These are phyloP conservation scores for Andricus curvator DNA, from an alignment of 2,888 invertebrate genomes.

Conservation along the genomic window DNA sequence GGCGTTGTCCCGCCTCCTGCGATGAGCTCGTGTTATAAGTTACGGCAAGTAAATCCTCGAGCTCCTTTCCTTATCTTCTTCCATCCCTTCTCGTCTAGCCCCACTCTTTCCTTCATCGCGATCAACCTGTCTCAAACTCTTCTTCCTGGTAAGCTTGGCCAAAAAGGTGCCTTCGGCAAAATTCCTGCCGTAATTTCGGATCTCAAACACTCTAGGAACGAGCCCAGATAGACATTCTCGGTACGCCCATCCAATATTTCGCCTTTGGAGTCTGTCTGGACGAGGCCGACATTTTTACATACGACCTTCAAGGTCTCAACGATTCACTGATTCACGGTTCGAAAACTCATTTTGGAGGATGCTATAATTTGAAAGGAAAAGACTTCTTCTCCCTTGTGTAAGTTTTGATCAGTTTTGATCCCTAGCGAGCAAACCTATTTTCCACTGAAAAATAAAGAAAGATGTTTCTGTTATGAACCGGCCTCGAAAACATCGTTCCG, in stretches of 20 bases:
- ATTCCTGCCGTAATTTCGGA: conserved; percentile 30
- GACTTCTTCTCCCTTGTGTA: too few relatives aligned
- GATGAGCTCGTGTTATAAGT: conserved; percentile 18
- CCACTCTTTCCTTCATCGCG: neutral
- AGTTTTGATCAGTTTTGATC: neutral
- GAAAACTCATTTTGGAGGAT: neutral
- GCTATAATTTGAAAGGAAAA: neutral
- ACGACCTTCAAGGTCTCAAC: conserved; percentile 12
- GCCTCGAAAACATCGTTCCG: neutral
- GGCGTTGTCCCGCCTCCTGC: neutral
- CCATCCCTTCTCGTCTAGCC: neutral
- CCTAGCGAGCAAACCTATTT: neutral
- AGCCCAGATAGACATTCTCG: conserved; percentile 13
- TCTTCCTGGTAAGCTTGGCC: conserved; percentile 23
- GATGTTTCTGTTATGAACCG: conserved; percentile 4
- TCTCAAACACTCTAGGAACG: conserved; percentile 8
- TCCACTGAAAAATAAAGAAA: neutral
- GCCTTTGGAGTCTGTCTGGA: conserved; percentile 23
- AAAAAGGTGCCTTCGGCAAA: neutral
- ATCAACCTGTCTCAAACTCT: conserved; percentile 23
- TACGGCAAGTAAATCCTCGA: conserved; percentile 30
- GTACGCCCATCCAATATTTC: conserved; percentile 11
- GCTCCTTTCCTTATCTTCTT: conserved; percentile 17
- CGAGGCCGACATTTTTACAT: neutral
- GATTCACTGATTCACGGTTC: neutral